Base-by-base conservation (phyloP, 1,140 invertebrate species). In the Acromyrmex charruanus region DNA sequence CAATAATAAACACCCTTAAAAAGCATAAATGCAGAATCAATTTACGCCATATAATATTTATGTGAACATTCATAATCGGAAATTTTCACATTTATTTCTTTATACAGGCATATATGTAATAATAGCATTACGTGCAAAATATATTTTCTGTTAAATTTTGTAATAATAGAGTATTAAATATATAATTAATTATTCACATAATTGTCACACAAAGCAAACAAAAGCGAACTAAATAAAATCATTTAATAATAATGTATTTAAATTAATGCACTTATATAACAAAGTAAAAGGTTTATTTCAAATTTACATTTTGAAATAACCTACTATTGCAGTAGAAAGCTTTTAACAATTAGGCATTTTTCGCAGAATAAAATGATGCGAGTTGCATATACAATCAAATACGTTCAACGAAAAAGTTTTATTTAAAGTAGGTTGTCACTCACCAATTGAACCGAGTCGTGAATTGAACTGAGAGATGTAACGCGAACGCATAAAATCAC, bases 151-250 rank as follows among this genome's bases (percentile, higher is more conserved):
- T 55, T 53, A n/a, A 51, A 63, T 61, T 61, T 74, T 51, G 12
- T 69, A 49, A 61, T 35, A 61, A 72, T 35, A 75, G 28, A 7
- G 3, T 25, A 31, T 49, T 71, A 59, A 58, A 3, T 51, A 0
- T 21, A 31, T 16, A 61, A 74, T 84, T 74, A 25, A 84, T 75
- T 49, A 75, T 75, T 59, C 12, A n/a, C 12, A n/a, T 51, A 49
- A 49, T 74, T 28, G 39, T 5, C 12, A 12, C n/a, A 14, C 28
- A 68, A 0, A 44, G 18, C 25, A 21, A 28, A 49, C 25, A 72
- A 28, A 74, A 51, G 14, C 3, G 31, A 39, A 9, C 7, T 16
- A 28, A 69, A 71, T 69, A 44, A 69, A 71, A 39, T 81, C 4
- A n/a, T 31, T 49, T 49, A 49, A 31, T 49, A 71, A 39, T 28